These are phyloP conservation scores for Enteromius fasciolatus DNA, from an alignment of 2,797 vertebrate species.

Conservation along the genomic window DNA sequence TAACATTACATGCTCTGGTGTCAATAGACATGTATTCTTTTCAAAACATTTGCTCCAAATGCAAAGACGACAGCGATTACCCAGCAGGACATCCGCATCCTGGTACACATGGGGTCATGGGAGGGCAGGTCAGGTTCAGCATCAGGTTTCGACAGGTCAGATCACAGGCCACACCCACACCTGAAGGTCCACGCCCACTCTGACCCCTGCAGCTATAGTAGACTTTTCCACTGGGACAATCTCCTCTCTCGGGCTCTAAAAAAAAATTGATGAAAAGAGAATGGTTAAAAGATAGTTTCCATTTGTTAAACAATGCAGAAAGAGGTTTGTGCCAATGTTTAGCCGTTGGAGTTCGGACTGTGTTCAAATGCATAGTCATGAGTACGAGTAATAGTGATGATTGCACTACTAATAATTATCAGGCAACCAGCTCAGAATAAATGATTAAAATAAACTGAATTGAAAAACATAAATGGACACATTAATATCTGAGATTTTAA, in stretches of 20 bases:
- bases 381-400: not conserved
- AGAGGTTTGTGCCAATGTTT: too few relatives aligned
- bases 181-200: slow-evolving; percentile 78
- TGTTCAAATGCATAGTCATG: not conserved
- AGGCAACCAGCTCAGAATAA: not conserved
- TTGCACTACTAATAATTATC: not conserved
- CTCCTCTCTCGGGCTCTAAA: slow-evolving; percentile 77
- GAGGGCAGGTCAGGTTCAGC: slow-evolving; percentile 96
- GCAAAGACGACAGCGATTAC: slow-evolving; percentile 72
- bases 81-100: slow-evolving; percentile 92
- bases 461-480: not conserved
- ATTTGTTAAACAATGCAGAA: not conserved
- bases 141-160: slow-evolving; percentile 92
- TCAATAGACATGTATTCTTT: slow-evolving; percentile 41
- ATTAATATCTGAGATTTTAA: not conserved
- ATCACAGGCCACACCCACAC: slow-evolving; percentile 88
- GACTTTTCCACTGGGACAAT: slow-evolving; percentile 92
- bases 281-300: not conserved
- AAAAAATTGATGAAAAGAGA: slow-evolving; percentile 28
- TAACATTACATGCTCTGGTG: slow-evolving; percentile 27
- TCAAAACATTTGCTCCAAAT: slow-evolving; percentile 10
- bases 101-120: slow-evolving; percentile 90
- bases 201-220: slow-evolving; percentile 93
- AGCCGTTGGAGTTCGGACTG: not conserved
- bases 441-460: not conserved